Evolutionary conservation across 2,113 vertebrate genomes (phyloP), one percentile per base, ranked within the genome.

Genomic region (Pollimyrus isidori): DNA sequence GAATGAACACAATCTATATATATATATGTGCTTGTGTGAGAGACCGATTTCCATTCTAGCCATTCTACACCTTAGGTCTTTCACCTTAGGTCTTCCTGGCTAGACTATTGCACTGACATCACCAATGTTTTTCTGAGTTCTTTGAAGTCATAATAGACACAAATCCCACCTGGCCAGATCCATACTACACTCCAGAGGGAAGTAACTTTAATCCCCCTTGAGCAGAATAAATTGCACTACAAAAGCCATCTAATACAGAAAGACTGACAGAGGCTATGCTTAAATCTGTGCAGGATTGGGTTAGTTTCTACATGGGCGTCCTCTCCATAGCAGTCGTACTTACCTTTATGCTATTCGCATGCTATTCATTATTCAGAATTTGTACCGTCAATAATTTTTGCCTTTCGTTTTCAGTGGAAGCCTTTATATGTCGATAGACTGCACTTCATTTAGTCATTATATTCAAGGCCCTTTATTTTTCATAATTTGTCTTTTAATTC

Each of bases 171-270:
- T 87, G 26, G 2, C 9, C 9, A 87, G 52, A 13, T 26, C 48
- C 69, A 80, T 17, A 49, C 86, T 11, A 9, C 23, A 7, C 26
- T 46, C 83, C 42, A 46, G 23, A 86, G n/a, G 26, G 48, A 52
- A 52, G 53, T 96, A 96, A 92, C 98, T 97, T 88, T 91, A 95
- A 1, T 97, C 97, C 0, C 98, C 97, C 88, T 69, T 95, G 91
- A 99, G 99, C 56, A 98, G 98, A 52, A 98, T 98, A 0, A 95
- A 97, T 89, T 96, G 98, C 90, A 93, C 91, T 0, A 94, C 98
- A 91, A 96, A 91, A 93, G 95, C 96, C 0, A 90, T 96, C 2
- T 96, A 94, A 92, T 95, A 94, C 0, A 97, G 97, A 42, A 96
- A 97, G 30, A 97, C 95, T 95, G 42, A 95, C 98, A 23, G 92